Conservation (phyloP, 37 sponge, comb jelly and placozoan species). For the Lycopodina hypogea region DNA sequence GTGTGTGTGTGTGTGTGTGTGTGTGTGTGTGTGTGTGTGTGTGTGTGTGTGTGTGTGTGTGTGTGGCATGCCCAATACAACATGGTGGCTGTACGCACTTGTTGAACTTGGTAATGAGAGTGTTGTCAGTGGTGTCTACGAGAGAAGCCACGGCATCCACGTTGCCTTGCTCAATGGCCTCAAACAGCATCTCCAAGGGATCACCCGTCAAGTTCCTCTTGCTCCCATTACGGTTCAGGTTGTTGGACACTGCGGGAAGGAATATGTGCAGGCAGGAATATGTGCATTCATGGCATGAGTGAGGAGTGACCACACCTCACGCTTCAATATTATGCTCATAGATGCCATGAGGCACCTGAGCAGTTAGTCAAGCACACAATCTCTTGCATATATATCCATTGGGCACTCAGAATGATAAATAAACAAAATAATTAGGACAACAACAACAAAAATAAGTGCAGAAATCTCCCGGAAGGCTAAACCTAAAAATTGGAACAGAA, state of each 20-base stretch:
- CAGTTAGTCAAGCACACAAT: too few species aligned
- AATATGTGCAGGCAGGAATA: not conserved
- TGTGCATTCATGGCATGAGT: not conserved
- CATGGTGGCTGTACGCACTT: too few species aligned
- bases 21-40: slow-evolving; percentile 19
- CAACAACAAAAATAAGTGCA: too few species aligned
- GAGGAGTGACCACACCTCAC: too few species aligned
- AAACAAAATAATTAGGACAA: too few species aligned
- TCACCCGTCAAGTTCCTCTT: slow-evolving; percentile 35
- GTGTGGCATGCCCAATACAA: too few species aligned
- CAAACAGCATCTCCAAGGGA: slow-evolving; percentile 30
- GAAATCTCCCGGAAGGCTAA: too few species aligned
- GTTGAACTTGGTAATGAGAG: slow-evolving; percentile 19
- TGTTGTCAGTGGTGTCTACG: slow-evolving; percentile 19
- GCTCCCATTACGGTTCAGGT: slow-evolving; percentile 35
- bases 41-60: slow-evolving; percentile 26
- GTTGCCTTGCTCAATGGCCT: slow-evolving; percentile 33
- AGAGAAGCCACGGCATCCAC: slow-evolving; percentile 32
- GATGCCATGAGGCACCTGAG: too few species aligned
- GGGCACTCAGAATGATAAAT: too few species aligned
- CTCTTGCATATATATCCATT: too few species aligned
- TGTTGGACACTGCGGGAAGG: slow-evolving; percentile 17
- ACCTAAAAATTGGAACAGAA: too few species aligned
- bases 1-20: slow-evolving; percentile 21
- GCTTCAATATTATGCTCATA: too few species aligned